Evolutionary conservation across 2,113 vertebrate species (phyloP).

Genomic region (Calyptommatus sinebrachiatus): DNA sequence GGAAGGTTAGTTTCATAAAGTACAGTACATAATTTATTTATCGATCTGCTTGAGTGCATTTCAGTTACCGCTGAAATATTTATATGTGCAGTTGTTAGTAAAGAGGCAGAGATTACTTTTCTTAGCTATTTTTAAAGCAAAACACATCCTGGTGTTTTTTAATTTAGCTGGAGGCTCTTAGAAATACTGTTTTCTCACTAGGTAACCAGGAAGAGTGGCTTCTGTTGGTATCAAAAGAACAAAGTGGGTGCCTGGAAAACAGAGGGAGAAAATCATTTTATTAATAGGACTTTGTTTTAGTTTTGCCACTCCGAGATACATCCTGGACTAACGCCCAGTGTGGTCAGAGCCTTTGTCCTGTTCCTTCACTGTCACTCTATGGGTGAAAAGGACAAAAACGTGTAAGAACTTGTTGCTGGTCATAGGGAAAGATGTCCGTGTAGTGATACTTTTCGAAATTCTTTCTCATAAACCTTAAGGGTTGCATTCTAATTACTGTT

Average conservation of each 20-base stretch:
- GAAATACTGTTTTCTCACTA: constrained; percentile 10
- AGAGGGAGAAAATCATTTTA: background rate
- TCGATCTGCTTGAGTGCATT: constrained; percentile 30
- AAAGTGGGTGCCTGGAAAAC: constrained; percentile 1
- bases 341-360: too few relatives aligned
- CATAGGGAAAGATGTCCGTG: constrained; percentile 5
- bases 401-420: constrained; percentile 19
- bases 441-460: constrained; percentile 23
- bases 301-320: background rate
- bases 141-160: background rate
- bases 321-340: too few relatives aligned
- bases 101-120: constrained; percentile 1
- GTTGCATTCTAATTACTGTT: constrained; percentile 85
- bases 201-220: constrained; percentile 6
- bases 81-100: background rate
- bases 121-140: constrained; percentile 9
- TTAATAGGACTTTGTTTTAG: background rate
- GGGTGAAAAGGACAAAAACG: background rate
- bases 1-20: constrained; percentile 13
- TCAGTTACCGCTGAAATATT: background rate
- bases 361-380: constrained; percentile 1
- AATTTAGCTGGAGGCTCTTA: constrained; percentile 14
- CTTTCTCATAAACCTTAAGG: constrained; percentile 58
- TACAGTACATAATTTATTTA: constrained; percentile 27
- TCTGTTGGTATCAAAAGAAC: background rate